Percentiles rank a stretch among this genome's conserved stretches.
Conservation (phyloP, 2,113 vertebrate species). For the Tupaia chinensis region DNA sequence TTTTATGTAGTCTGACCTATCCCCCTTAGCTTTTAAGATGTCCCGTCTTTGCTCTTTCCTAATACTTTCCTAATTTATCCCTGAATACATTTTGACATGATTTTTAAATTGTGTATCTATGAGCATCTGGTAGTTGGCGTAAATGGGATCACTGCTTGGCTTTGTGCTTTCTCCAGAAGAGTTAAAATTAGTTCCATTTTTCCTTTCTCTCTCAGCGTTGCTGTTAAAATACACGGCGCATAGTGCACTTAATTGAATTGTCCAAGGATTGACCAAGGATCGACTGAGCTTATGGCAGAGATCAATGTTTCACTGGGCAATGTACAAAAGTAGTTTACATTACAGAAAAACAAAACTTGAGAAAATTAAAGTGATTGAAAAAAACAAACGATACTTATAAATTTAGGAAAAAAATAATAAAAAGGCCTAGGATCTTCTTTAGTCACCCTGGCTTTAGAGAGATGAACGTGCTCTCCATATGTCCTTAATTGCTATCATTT, state of each 20-base stretch:
- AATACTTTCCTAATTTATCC: slow-evolving; percentile 27
- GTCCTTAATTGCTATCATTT: not conserved
- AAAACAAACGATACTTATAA: not conserved
- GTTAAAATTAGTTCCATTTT: not conserved
- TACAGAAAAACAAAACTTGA: slow-evolving; percentile 17
- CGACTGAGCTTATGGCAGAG: not conserved
- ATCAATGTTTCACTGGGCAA: not conserved
- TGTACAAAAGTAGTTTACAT: not conserved
- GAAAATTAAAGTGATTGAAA: not conserved
- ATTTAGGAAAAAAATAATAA: not conserved
- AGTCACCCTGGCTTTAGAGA: not conserved
- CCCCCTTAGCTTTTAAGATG: not conserved
- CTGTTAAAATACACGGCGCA: not conserved
- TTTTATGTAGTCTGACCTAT: slow-evolving; percentile 56
- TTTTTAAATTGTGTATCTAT: not conserved
- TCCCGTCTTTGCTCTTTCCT: not conserved
- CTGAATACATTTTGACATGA: not conserved
- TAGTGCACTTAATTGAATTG: not conserved
- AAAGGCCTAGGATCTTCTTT: not conserved
- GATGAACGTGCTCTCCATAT: not conserved
- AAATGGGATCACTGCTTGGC: not conserved
- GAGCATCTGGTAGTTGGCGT: not conserved
- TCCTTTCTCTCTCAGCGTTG: not conserved
- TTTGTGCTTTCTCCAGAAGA: slow-evolving; percentile 46
- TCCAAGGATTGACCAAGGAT: not conserved